Conservation (phyloP, 1,140 invertebrate genomes). For the Drosophila yakuba region DNA sequence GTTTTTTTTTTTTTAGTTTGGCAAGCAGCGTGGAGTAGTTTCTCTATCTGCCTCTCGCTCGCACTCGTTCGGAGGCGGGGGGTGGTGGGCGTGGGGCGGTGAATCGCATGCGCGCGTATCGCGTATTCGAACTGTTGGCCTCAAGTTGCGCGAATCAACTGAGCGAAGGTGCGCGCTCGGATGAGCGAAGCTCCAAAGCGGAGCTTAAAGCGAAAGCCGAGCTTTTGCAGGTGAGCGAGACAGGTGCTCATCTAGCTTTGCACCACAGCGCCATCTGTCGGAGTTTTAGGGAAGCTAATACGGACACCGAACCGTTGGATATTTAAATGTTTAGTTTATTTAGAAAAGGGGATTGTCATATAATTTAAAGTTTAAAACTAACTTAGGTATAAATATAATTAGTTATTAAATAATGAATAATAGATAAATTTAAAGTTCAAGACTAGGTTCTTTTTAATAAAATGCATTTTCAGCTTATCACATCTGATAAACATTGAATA, state of each 20-base stretch:
- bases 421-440: neutral
- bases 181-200: slow-evolving; percentile 25
- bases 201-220: slow-evolving; percentile 10
- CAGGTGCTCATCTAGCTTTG: slow-evolving; percentile 6
- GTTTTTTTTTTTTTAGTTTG: slow-evolving; percentile 37
- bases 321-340: slow-evolving; percentile 2
- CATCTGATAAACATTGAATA: neutral
- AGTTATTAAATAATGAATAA: no score
- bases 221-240: slow-evolving; percentile 33
- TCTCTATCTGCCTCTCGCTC: slow-evolving; percentile 48
- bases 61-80: slow-evolving; percentile 31
- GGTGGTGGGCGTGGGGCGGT: slow-evolving; percentile 36
- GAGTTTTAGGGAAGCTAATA: neutral
- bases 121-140: slow-evolving; percentile 51
- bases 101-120: slow-evolving; percentile 47
- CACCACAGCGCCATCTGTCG: neutral
- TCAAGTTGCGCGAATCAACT: slow-evolving; percentile 71
- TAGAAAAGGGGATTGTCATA: neutral
- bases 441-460: neutral
- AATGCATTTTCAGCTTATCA: no score
- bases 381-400: no score
- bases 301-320: neutral
- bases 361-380: neutral
- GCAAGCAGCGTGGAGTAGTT: slow-evolving; percentile 25
- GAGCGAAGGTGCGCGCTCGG: slow-evolving; percentile 39